These are phyloP conservation scores for Sandelia bainsii DNA, from an alignment of 2,797 vertebrate genomes.

Conservation along the genomic window DNA sequence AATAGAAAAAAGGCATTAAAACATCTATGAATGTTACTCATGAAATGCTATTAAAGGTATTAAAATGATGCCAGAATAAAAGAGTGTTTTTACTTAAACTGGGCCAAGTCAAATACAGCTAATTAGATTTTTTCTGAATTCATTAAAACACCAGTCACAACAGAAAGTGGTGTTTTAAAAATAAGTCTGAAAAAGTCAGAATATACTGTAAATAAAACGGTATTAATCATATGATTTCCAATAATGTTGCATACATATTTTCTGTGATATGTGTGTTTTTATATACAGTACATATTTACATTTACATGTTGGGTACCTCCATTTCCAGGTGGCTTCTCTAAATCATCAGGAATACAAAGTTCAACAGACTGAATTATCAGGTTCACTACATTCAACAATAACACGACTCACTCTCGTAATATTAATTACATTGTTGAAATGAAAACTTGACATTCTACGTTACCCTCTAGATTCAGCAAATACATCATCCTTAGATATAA, in stretches of 20 bases:
- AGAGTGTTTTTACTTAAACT: not conserved
- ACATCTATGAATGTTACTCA: not conserved
- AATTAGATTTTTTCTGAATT: no score
- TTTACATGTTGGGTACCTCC: not conserved
- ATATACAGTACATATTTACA: conserved; percentile 5
- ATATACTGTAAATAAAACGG: not conserved
- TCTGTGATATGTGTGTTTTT: not conserved
- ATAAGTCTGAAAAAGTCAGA: no score
- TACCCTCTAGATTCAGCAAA: conserved; percentile 30
- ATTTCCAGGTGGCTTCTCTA: not conserved
- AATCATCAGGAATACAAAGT: not conserved
- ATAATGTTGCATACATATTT: conserved; percentile 21
- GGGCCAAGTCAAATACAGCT: no score
- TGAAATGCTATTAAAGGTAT: not conserved
- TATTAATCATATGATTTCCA: conserved; percentile 20
- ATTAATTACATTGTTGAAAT: conserved; percentile 12
- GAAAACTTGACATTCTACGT: conserved; percentile 8
- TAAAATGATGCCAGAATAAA: no score
- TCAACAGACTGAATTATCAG: not conserved
- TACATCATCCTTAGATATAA: conserved; percentile 44
- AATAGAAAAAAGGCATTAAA: no score
- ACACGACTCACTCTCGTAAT: conserved; percentile 29
- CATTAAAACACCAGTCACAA: no score
- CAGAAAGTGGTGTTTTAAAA: no score
- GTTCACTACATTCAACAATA: conserved; percentile 14